phyloP scores from a whole-genome alignment of 2,113 vertebrate species.

The Psophia crepitans region DNA sequence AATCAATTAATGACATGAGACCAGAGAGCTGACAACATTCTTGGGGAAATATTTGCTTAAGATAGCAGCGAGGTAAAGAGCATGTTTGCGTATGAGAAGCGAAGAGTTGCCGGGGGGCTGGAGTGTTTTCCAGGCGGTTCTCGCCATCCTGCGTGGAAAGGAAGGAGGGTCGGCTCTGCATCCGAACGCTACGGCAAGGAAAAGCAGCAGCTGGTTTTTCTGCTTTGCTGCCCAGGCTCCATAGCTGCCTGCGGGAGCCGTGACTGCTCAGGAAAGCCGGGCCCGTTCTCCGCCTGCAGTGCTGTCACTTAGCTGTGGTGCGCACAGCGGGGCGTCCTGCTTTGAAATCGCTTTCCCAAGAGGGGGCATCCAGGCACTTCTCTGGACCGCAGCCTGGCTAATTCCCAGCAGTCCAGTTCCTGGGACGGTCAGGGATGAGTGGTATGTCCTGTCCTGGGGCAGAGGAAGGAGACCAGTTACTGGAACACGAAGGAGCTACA shows the following conservation, averaged over 20 bases:
- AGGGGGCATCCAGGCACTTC: neutral
- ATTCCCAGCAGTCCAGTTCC: neutral
- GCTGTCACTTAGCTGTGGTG: neutral
- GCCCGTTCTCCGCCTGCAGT: neutral
- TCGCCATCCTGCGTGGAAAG: neutral
- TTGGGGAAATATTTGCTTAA: conserved; percentile 46
- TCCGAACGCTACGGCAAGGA: neutral
- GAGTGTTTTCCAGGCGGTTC: neutral
- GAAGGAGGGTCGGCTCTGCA: neutral
- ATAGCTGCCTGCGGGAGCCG: neutral
- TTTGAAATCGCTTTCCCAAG: neutral
- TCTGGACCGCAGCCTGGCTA: neutral
- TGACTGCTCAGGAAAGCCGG: neutral
- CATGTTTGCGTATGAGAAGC: conserved; percentile 27
- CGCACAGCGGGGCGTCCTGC: neutral
- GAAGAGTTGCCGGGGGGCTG: neutral
- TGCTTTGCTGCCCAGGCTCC: neutral
- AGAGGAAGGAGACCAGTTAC: neutral
- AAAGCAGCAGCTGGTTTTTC: neutral
- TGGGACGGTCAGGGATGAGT: accelerated
- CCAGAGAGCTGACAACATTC: neutral
- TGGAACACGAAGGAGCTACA: neutral
- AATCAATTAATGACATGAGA: conserved; percentile 38
- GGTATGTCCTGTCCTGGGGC: neutral
- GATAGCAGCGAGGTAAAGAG: conserved; percentile 46